Conservation (phyloP, 2,113 vertebrate genomes). For the Eublepharis macularius region DNA sequence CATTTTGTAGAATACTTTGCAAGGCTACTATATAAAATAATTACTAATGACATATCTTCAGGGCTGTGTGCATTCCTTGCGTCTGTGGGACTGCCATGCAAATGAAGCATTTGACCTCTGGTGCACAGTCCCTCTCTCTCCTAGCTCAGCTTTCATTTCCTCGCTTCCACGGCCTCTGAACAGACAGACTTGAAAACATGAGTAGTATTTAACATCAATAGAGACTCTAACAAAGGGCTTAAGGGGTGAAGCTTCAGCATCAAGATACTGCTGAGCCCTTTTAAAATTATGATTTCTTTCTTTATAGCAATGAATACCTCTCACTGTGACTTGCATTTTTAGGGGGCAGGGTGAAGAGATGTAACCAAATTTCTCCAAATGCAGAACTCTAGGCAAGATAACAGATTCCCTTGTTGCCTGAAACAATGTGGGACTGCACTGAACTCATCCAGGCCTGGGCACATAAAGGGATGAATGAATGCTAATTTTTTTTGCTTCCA, state of each 20-base stretch:
- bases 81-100: neutral
- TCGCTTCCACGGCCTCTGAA: neutral
- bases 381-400: neutral
- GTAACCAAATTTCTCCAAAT: neutral
- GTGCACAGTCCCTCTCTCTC: neutral
- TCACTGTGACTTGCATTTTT: no score
- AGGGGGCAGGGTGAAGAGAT: neutral
- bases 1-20: neutral
- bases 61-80: neutral
- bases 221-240: no score
- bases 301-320: no score
- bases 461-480: neutral
- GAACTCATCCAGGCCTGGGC: no score
- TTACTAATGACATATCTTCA: neutral
- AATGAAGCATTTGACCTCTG: neutral
- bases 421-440: neutral
- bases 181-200: neutral
- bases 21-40: neutral
- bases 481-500: neutral
- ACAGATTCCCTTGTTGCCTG: neutral
- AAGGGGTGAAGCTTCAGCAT: no score
- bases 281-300: no score
- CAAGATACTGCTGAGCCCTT: no score
- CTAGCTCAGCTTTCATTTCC: neutral
- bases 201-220: no score